Evolutionary conservation across 1,140 invertebrate genomes (phyloP), one percentile per base, ranked within the genome.

Genomic region (Lasioglossum baleicum): DNA sequence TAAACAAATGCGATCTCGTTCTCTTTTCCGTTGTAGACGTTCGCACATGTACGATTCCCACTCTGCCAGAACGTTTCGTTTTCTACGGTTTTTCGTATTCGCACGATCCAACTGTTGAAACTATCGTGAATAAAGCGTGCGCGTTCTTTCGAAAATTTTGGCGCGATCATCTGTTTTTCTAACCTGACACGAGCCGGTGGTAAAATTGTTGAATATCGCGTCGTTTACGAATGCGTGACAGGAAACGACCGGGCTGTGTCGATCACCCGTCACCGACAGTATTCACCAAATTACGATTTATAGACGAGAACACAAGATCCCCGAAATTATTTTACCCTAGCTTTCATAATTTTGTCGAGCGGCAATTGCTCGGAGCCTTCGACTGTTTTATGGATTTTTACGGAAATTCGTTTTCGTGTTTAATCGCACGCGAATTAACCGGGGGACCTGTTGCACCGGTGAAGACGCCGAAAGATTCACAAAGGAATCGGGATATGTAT

Each of bases 1-100:
- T 80, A 80, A 80, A 80, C 78, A 80, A 80, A 80, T 65, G 44
- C 31, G 15, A 22, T 64, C n/a, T 22, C 42, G 13, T 7, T 58
- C 22, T 10, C 26, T 65, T 79, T 66, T 73, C 53, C 61, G 70
- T 22, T 51, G 61, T n/a, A 79, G 35, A 1, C 42, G 31, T 44
- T 65, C 53, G 35, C 35, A 7, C 56, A 44, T 11, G 11, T 10
- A 64, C 56, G 7, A n/a, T 13, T 8, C 15, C 2, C 22, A 17
- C 11, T 22, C 11, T 8, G 0, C 7, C 0, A 44, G 2, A 7
- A 0, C 2, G 15, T 13, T 7, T 42, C 2, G 15, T 13, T 7
- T 42, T n/a, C 20, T 10, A 5, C 17, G 8, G 35, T 15, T 26
- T 44, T 64, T 6, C 7, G 17, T 20, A 20, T 8, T 10, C 4